Base-by-base conservation (phyloP, 2,888 invertebrate genomes). In the Tetropium fuscum region DNA sequence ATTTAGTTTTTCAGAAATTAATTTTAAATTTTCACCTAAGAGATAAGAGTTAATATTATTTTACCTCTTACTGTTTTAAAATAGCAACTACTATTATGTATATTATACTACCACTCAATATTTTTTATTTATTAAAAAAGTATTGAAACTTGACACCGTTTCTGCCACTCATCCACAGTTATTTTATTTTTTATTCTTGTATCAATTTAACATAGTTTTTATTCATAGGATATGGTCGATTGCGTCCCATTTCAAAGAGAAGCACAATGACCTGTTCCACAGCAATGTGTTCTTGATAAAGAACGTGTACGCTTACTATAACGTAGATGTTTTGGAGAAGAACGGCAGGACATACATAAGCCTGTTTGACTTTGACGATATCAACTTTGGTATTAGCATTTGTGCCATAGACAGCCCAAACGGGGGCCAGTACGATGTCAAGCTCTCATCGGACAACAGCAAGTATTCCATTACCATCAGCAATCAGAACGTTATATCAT, bases 331-430 rank as follows among this genome's bases (percentile, higher is more conserved):
- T 1, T 25, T 66, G 19, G 66, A 64, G 25, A 63, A 62, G 44
- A 59, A 61, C 38, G 66, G 66, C 6, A 63, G 60, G 53, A 64
- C 61, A 1, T 66, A 53, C 16, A 45, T 66, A 18, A 59, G 61
- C 25, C 43, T 66, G 22, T 66, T 66, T 22, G 63, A 66, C 51
- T 63, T 63, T 27, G 66, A 66, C 51, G 66, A 66, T 10, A 34
- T 44, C 25, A 61, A 66, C 53, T 66, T 63, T 43, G 66, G 66
- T 36, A 20, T 66, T n/a, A 66, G 61, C 53, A 58, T 66, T 18
- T 64, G 61, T 15, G 54, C 63, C 2, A 48, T 34, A 6, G 66
- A 66, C 11, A 55, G 53, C 6, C 11, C 54, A 15, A 64, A 66
- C 38, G 58, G 34, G 19, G 16, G 20, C 27, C 59, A 61, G 19